Base-by-base conservation (phyloP, 2,113 vertebrate species). In the Bubo bubo region DNA sequence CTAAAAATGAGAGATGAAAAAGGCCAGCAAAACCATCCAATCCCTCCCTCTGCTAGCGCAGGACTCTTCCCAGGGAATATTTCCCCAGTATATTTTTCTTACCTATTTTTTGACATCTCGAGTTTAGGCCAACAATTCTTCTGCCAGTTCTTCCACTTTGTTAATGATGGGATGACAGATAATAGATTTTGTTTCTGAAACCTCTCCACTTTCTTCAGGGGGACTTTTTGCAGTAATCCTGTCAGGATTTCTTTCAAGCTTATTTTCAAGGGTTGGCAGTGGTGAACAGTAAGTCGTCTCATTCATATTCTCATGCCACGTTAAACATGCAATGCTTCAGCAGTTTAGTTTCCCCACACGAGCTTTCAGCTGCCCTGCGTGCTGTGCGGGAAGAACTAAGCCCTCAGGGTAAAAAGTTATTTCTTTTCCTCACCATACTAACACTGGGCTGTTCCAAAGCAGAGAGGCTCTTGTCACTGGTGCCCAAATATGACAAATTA, bases 401-500 rank as follows among this genome's bases (percentile, higher is more conserved):
- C 74, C 88, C 86, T 91, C 68, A 67, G 96, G 88, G 79, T 94
- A 79, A 96, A 41, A 63, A 96, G 76, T 88, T 96, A 87, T 96
- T 97, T 96, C 72, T 95, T 96, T 97, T 95, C 56, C 81, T 93
- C 63, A 79, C 81, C 53, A 41, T 92, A 60, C 90, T 92, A 95
- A 91, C 55, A 91, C 73, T 59, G 35, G 76, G 70, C 39, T 83
- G 76, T 97, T 95, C 70, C 88, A 95, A 96, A 96, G 47, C 85
- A 93, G 73, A 97, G 43, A 91, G 12, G 28, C 52, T 96, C 19
- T 79, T 97, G 95, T 97, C 94, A 95, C 37, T 76, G 45, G 12
- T 91, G 91, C 84, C 89, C 90, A 88, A 95, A 95, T 52, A 56
- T 97, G 97, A 98, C 86, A 97, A 97, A 98, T 94, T 94, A 96